Conservation (phyloP, 2,113 vertebrate genomes). For the Tretioscincus oriximinensis region DNA sequence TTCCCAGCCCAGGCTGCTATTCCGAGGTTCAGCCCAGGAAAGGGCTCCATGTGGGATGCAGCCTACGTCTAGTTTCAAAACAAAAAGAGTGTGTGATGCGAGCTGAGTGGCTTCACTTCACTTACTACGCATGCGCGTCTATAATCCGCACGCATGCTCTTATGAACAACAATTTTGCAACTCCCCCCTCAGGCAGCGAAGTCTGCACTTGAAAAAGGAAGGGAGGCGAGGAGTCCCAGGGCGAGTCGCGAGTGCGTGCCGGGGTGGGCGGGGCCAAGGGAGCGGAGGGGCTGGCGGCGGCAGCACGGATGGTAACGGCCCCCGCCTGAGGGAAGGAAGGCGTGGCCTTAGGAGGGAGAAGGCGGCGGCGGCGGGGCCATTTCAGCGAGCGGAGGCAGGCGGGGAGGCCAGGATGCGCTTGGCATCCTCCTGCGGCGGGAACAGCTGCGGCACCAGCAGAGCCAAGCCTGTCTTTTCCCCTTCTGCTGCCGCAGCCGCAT, state of each 20-base stretch:
- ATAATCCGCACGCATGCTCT: background rate
- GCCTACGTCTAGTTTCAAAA: no score
- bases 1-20: no score
- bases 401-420: constrained; percentile 46
- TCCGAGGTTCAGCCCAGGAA: no score
- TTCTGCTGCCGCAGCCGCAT: background rate
- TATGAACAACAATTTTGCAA: no score
- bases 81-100: background rate
- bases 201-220: background rate
- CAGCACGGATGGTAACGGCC: background rate
- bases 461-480: background rate
- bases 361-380: constrained; percentile 22
- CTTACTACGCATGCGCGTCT: background rate
- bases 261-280: background rate
- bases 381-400: constrained; percentile 36
- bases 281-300: background rate
- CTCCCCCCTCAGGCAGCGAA: background rate
- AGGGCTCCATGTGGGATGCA: no score
- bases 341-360: background rate
- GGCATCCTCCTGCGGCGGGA: constrained; percentile 2
- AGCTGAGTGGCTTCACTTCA: background rate
- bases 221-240: background rate
- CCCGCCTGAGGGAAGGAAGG: constrained; percentile 5
- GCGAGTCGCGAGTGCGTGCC: background rate
- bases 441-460: background rate